Base-by-base conservation (phyloP, 2,797 vertebrate species). In the Alcedo quadribrachys region DNA sequence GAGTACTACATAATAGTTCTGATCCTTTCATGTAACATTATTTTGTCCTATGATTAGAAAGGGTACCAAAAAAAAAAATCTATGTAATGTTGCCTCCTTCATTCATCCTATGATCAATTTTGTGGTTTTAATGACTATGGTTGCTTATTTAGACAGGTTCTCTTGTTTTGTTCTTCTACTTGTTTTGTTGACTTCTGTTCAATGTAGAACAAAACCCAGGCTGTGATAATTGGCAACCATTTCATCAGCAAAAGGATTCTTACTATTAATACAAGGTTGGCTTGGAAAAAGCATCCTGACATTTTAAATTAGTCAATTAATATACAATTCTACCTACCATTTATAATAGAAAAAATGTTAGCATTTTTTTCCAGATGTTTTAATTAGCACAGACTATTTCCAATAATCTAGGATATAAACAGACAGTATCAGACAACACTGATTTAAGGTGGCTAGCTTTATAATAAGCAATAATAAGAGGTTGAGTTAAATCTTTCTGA, bases 41-140 rank as follows among this genome's bases (percentile, higher is more conserved):
- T 98, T 98, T 96, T 98, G 97, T 98, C 97, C 96, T 95, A 95
- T 95, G 92, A 96, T 96, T 97, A 98, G 96, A 98, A 95, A 96
- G 71, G 71, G 75, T 25, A 90, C 65, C 67, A 68, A 21, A 37
- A 65, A n/a, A 92, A 97, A 8, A 86, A 81, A 58, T 37, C 77
- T 68, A 92, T 83, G 93, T 92, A 96, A 90, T 92, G 76, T 81
- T 77, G 97, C 96, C 96, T 96, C 96, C 92, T 97, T 98, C 98
- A 99, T 98, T 99, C 98, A 98, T 97, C 96, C 96, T 97, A 95
- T 99, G 98, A 99, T 99, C 99, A 99, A 98, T 97, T 97, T 97
- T 73, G 96, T 71, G 89, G 86, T 94, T 97, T 97, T 99, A 98
- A 98, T 98, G 98, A 98, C 97, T 97, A 92, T 45, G 94, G 89